phyloP scores from a whole-genome alignment of 2,113 vertebrate genomes.

The Planiliza haematocheilus region DNA sequence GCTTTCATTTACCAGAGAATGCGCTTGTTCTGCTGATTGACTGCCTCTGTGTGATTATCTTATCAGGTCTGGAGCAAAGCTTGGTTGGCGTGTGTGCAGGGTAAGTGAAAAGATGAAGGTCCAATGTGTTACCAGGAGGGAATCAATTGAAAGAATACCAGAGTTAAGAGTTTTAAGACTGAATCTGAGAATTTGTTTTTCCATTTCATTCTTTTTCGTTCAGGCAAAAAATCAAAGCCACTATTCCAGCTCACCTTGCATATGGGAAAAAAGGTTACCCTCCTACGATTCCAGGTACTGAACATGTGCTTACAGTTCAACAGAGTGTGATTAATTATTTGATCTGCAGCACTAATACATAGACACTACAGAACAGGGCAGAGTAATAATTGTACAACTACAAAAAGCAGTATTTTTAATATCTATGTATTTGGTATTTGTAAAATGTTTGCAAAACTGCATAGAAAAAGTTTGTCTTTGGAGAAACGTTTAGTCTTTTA shows the following conservation, averaged over 20 bases:
- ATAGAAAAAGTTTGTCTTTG: too few relatives aligned
- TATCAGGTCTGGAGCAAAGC: slow-evolving; percentile 93
- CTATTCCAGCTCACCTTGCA: slow-evolving; percentile 93
- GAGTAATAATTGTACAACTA: too few relatives aligned
- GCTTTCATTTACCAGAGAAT: background rate
- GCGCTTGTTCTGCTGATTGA: slow-evolving; percentile 32
- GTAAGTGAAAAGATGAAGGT: slow-evolving; percentile 81
- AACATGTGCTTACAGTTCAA: background rate
- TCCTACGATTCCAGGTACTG: slow-evolving; percentile 93
- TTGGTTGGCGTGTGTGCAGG: slow-evolving; percentile 95
- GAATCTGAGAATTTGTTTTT: slow-evolving; percentile 11
- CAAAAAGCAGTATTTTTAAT: too few relatives aligned
- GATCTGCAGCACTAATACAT: too few relatives aligned
- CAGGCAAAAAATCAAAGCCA: slow-evolving; percentile 95
- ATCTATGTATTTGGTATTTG: too few relatives aligned
- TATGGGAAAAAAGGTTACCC: slow-evolving; percentile 96
- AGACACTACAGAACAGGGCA: too few relatives aligned
- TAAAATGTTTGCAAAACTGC: too few relatives aligned
- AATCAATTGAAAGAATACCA: slow-evolving; percentile 2
- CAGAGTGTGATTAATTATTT: too few relatives aligned
- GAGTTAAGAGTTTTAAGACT: background rate
- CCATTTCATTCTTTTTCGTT: slow-evolving; percentile 20
- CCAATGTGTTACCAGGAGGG: background rate
- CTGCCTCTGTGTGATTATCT: slow-evolving; percentile 24
- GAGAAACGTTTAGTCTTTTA: too few relatives aligned